Evolutionary conservation across 2,113 vertebrate species (phyloP), one percentile per base, ranked within the genome.

Genomic region (Sebastes schlegelii): DNA sequence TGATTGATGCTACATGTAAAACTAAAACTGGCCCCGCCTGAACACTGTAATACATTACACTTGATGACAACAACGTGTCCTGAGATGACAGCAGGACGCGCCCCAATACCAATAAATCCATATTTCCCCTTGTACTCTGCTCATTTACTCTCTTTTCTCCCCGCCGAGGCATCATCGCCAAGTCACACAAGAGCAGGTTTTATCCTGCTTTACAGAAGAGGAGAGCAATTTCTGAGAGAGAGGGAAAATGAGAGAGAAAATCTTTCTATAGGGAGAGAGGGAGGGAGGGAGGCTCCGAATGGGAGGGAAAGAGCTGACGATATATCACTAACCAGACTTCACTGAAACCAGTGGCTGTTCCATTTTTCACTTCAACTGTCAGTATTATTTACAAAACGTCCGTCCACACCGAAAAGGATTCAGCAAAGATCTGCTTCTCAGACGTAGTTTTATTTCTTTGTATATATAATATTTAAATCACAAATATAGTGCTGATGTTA

Each of bases 1-100:
- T 88, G 91, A 93, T 93, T 89, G 89, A 93, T 91, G 85, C 69
- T 62, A 87, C 85, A 88, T 91, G 89, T 91, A 93, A 93, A 93
- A 89, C 75, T 80, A 74, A 87, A 91, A 79, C 70, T 55, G 82
- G 75, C 60, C 85, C 76, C 11, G 66, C 80, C 84, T 89, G 80
- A 88, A 89, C 82, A 81, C 58, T 63, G 72, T 86, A 71, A 88
- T 93, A 85, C 88, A 92, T 94, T 92, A 79, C 73, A 77, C 66
- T 76, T 76, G 82, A 88, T 52, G 79, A 84, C 80, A 80, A 82
- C 81, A 87, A 64, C 26, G 45, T 80, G 84, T 90, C 86, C 87
- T 73, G 58, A 79, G 84, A 92, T 86, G 79, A 90, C 91, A 89
- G 84, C 70, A 74, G 85, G 74, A 83, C 42, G 76, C 49, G 46